Evolutionary conservation across 2,113 vertebrate genomes (phyloP).

Genomic region (Xenopus borealis): DNA sequence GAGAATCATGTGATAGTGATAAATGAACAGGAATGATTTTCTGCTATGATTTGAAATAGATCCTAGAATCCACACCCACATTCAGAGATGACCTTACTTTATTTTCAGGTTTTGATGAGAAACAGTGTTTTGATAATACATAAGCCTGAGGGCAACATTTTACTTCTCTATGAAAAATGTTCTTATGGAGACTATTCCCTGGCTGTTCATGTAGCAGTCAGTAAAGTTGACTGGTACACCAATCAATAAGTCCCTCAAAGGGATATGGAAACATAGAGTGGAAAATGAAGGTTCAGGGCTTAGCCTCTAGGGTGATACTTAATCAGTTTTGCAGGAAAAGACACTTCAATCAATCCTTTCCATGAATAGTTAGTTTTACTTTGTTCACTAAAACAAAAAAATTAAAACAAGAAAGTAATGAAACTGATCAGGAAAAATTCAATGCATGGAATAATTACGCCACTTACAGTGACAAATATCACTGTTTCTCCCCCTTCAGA

Average conservation of each 20-base stretch:
- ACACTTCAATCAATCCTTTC: slow-evolving; percentile 34
- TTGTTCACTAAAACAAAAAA: background rate
- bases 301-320: slow-evolving; percentile 15
- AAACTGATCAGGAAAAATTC: background rate
- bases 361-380: slow-evolving; percentile 10
- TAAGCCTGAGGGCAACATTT: slow-evolving; percentile 19
- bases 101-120: slow-evolving; percentile 7
- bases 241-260: slow-evolving; percentile 34
- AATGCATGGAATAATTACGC: background rate
- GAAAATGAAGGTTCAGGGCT: slow-evolving; percentile 26
- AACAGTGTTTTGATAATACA: slow-evolving; percentile 8
- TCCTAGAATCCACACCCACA: background rate
- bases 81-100: background rate
- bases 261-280: slow-evolving; percentile 14
- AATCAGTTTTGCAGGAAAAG: slow-evolving; percentile 32
- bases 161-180: slow-evolving; percentile 8
- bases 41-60: background rate
- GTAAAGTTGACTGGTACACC: slow-evolving; percentile 25
- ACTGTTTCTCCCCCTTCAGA: too few species aligned
- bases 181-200: slow-evolving; percentile 10
- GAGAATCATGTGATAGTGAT: background rate
- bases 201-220: slow-evolving; percentile 6
- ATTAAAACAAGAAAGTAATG: background rate
- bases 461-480: too few species aligned
- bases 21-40: background rate